These are phyloP conservation scores for Aythya baeri DNA, from an alignment of 2,113 vertebrate genomes.

Conservation along the genomic window DNA sequence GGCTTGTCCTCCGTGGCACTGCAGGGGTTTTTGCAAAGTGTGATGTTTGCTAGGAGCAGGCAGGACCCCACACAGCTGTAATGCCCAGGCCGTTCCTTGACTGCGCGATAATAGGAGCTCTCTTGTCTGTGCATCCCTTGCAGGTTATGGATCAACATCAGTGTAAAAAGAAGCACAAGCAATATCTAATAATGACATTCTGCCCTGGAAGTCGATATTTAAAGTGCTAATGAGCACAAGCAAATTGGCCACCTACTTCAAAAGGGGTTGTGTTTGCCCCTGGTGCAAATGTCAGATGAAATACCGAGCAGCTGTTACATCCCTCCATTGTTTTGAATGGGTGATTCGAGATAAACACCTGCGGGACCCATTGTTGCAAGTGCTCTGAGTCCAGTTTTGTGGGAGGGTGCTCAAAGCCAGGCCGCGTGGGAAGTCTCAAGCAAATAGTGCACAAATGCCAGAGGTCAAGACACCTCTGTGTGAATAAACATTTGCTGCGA, in stretches of 20 bases:
- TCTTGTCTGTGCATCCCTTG: not conserved
- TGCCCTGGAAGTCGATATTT: not conserved
- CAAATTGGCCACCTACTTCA: not conserved
- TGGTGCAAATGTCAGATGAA: not conserved
- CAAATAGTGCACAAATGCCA: not conserved
- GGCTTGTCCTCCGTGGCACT: not conserved
- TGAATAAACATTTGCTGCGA: not conserved
- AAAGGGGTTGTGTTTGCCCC: not conserved
- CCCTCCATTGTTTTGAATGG: not conserved
- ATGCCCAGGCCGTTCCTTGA: not conserved
- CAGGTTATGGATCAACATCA: not conserved
- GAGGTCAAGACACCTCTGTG: not conserved
- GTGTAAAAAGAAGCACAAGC: not conserved
- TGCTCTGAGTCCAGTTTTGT: accelerated
- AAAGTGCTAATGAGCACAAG: not conserved
- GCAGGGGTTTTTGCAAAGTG: not conserved
- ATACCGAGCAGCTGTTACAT: not conserved
- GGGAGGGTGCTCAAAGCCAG: not conserved
- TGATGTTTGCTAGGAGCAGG: not conserved
- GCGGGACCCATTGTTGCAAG: not conserved
- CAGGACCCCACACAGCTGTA: not conserved
- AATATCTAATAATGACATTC: not conserved
- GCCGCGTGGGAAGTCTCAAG: not conserved
- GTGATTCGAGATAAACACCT: not conserved
- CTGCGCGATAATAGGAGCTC: not conserved